phyloP scores from a whole-genome alignment of 2,888 invertebrate genomes.

The Apamea monoglypha region DNA sequence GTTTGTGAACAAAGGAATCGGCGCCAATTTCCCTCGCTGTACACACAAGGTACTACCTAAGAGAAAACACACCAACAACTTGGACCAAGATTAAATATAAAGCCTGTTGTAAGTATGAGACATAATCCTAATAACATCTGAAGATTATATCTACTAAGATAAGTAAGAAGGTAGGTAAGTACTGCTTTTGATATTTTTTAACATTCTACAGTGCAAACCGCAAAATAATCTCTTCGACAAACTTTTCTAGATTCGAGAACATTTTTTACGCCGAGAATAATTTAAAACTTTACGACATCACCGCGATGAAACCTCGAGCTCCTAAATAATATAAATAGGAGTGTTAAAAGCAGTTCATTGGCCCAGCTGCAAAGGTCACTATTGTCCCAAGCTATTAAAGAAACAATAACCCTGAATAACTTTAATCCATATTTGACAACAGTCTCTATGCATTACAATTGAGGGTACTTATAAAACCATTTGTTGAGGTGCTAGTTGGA shows the following conservation, averaged over 20 bases:
- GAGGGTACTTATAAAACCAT: slow-evolving; percentile 59
- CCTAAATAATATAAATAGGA: slow-evolving; percentile 49
- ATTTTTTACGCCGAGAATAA: slow-evolving; percentile 33
- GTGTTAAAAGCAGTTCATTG: slow-evolving; percentile 57
- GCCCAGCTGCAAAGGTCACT: slow-evolving; percentile 55
- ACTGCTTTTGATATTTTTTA: neutral
- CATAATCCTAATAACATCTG: slow-evolving; percentile 20
- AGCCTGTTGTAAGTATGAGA: neutral
- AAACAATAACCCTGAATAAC: slow-evolving; percentile 61
- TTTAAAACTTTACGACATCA: slow-evolving; percentile 49
- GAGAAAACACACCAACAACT: neutral
- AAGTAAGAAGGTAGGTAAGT: too few relatives aligned
- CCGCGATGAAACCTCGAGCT: slow-evolving; percentile 4
- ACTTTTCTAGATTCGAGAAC: slow-evolving; percentile 17
- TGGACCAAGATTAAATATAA: neutral
- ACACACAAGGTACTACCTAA: neutral
- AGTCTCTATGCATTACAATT: slow-evolving; percentile 50
- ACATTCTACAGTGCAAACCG: neutral
- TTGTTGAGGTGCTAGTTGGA: slow-evolving; percentile 29
- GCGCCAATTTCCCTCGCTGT: too few relatives aligned
- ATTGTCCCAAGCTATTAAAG: slow-evolving; percentile 63
- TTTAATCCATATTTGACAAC: slow-evolving; percentile 65
- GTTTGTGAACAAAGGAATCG: too few relatives aligned
- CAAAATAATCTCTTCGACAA: slow-evolving; percentile 4
- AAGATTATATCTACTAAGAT: slow-evolving; percentile 11